Evolutionary conservation across 2,797 vertebrate genomes (phyloP).

Genomic region (Sebastes diaconus): DNA sequence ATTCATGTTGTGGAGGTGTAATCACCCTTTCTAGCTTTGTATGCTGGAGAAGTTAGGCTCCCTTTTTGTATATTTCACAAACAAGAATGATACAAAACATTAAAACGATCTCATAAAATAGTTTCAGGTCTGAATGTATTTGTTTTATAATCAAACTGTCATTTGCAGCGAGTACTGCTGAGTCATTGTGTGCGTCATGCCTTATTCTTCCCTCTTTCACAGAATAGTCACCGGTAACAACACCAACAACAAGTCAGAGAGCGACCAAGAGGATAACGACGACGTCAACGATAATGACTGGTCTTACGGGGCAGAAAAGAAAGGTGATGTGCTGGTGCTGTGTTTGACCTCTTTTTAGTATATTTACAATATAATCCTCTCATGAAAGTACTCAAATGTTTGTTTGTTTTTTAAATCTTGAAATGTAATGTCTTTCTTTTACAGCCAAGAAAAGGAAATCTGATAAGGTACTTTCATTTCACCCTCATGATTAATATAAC

Average conservation of each 20-base stretch:
- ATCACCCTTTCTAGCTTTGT: not conserved
- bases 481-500: not conserved
- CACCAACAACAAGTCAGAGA: slow-evolving; percentile 98
- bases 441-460: slow-evolving; percentile 98
- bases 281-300: slow-evolving; percentile 99
- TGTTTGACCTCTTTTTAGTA: not conserved
- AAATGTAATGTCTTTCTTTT: slow-evolving; percentile 30
- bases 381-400: not conserved
- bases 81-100: not conserved
- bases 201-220: slow-evolving; percentile 13
- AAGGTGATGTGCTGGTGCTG: slow-evolving; percentile 81
- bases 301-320: slow-evolving; percentile 99
- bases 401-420: not conserved
- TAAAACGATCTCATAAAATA: not conserved
- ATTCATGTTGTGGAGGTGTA: not conserved
- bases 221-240: slow-evolving; percentile 96
- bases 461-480: slow-evolving; percentile 88
- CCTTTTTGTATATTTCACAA: not conserved
- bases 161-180: slow-evolving; percentile 5
- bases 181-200: slow-evolving; percentile 20
- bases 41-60: not conserved
- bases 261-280: slow-evolving; percentile 98
- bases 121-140: not conserved
- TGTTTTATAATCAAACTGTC: slow-evolving; percentile 4
- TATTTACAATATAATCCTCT: no score